A percentile compares a stretch with the other conserved stretches of the same genome.
Conservation (phyloP, 2,113 vertebrate species). For the Ranitomeya imitator region DNA sequence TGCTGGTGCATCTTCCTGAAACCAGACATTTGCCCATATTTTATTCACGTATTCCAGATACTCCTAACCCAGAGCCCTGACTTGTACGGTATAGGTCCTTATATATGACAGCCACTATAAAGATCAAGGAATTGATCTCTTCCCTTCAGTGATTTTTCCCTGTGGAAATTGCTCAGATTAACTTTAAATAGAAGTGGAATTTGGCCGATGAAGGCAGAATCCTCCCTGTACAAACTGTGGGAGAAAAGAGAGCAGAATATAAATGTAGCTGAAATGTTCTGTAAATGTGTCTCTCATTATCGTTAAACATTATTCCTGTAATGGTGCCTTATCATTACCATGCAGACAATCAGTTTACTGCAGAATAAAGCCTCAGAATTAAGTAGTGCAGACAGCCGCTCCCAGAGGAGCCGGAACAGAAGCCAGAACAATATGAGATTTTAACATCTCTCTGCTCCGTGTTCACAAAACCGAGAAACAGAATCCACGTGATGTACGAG, state of each 20-base stretch:
- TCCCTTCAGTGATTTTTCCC: not conserved
- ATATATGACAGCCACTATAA: not conserved
- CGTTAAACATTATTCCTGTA: slow-evolving; percentile 49
- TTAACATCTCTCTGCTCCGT: slow-evolving; percentile 46
- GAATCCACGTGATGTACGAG: slow-evolving; percentile 33
- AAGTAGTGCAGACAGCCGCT: slow-evolving; percentile 53
- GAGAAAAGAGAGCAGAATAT: not conserved
- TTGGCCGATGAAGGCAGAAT: not conserved
- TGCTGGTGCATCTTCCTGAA: not conserved
- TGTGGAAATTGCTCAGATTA: not conserved
- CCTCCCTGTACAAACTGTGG: slow-evolving; percentile 3
- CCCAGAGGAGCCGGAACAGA: slow-evolving; percentile 44
- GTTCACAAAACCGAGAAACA: slow-evolving; percentile 38
- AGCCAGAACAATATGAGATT: slow-evolving; percentile 50
- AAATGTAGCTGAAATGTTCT: slow-evolving; percentile 47
- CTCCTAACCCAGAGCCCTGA: not conserved
- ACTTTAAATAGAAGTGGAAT: not conserved
- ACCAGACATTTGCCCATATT: not conserved
- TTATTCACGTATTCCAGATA: not conserved
- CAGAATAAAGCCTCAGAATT: slow-evolving; percentile 55
- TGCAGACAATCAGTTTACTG: slow-evolving; percentile 57
- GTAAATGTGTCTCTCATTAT: slow-evolving; percentile 52
- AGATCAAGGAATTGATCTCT: not conserved
- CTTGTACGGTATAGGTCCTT: not conserved
- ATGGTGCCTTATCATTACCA: slow-evolving; percentile 56